These are phyloP conservation scores for Pontoporia blainvillei DNA, from an alignment of 2,113 vertebrate species.

Conservation along the genomic window DNA sequence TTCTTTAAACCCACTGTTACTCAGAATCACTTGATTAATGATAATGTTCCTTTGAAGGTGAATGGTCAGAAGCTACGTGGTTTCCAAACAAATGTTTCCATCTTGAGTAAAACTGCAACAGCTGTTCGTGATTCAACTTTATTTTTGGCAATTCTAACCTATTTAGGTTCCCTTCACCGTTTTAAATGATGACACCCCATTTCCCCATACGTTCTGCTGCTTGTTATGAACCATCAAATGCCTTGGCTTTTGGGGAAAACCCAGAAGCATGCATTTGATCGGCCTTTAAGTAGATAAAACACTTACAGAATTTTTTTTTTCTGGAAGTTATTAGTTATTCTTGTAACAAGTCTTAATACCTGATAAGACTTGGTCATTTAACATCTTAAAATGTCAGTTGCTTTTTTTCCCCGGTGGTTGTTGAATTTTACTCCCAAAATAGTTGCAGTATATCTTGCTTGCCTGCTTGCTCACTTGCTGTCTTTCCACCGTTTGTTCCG, in stretches of 20 bases:
- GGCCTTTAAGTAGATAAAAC: slow-evolving; percentile 25
- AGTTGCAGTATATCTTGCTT: slow-evolving; percentile 33
- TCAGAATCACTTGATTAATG: not conserved
- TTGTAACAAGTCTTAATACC: slow-evolving; percentile 23
- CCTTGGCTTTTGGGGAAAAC: slow-evolving; percentile 7
- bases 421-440: slow-evolving; percentile 25
- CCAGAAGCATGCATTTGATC: not conserved
- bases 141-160: slow-evolving; percentile 1
- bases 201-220: not conserved
- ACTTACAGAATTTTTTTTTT: not conserved
- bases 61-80: not conserved
- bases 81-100: not conserved
- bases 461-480: slow-evolving; percentile 40
- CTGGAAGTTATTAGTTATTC: not conserved
- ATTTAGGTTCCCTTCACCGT: not conserved
- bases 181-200: not conserved
- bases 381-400: not conserved
- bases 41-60: slow-evolving; percentile 11
- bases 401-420: not conserved
- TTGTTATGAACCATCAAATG: not conserved
- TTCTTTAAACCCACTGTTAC: not conserved
- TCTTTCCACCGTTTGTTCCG: slow-evolving; percentile 16
- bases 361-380: slow-evolving; percentile 19
- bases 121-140: not conserved
- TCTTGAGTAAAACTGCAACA: slow-evolving; percentile 1